Evolutionary conservation across 2,113 vertebrate genomes (phyloP), one percentile per base, ranked within the genome.

Genomic region (Austrofundulus limnaeus): DNA sequence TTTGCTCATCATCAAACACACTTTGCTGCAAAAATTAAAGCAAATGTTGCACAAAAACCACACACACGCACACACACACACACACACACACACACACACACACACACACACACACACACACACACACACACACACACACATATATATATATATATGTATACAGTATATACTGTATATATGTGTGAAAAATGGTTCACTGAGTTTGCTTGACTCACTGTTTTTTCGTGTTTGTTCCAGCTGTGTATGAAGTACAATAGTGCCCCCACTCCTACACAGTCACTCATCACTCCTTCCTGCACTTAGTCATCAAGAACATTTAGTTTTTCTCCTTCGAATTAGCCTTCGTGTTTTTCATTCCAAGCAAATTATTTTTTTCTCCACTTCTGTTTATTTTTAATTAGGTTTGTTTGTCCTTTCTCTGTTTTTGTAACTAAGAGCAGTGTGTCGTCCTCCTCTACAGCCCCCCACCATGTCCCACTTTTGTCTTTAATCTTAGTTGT

Each of bases 171-270:
- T n/a, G n/a, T n/a, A n/a, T n/a, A n/a, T n/a, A n/a, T n/a, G n/a
- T n/a, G n/a, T n/a, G n/a, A n/a, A n/a, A n/a, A n/a, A n/a, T n/a
- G 31, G 31, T 34, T 34, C 31, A 34, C 9, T 34, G 31, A 34
- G 31, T 34, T 34, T 34, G 31, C 31, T 72, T 56, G 37, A 54
- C 25, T 68, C 19, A 45, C 47, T 20, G 25, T 21, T 43, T 21
- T 7, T 39, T 65, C 8, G 4, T 24, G 17, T 46, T 65, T 12
- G 37, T 21, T 51, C n/a, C 31, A 52, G 31, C 2, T 14, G 12
- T 42, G 61, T 60, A 19, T 50, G 41, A 77, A 78, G 80, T 60
- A 54, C 72, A 81, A 74, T 39, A 75, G 77, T 68, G 53, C 81
- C 81, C 80, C 70, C 77, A 78, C 51, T 75, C 72, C 57, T 41